These are phyloP conservation scores for Acrocyrtus sp. DNA, from an alignment of 2,888 invertebrate species.

Conservation along the genomic window DNA sequence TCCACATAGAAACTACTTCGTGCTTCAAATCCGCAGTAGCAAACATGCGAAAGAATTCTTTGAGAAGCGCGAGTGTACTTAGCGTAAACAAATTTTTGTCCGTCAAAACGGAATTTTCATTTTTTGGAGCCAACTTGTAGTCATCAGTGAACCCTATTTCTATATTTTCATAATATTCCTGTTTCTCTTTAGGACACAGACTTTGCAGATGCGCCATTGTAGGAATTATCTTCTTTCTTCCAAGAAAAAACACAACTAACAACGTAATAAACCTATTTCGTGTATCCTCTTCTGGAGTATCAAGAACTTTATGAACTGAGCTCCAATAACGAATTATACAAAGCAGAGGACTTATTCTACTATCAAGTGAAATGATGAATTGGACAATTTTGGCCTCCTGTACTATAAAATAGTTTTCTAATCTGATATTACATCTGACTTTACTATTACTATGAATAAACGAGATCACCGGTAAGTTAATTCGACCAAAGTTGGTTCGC, in stretches of 20 bases:
- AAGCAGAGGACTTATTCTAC: slow-evolving; percentile 20
- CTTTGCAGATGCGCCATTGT: slow-evolving; percentile 26
- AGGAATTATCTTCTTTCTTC: slow-evolving; percentile 36
- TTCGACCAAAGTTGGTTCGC: slow-evolving; percentile 17
- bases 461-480: slow-evolving; percentile 29
- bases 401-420: slow-evolving; percentile 40
- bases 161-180: slow-evolving; percentile 25
- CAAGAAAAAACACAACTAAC: slow-evolving; percentile 30
- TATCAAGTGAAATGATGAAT: slow-evolving; percentile 36
- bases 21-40: slow-evolving; percentile 16
- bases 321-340: slow-evolving; percentile 27
- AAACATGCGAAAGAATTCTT: slow-evolving; percentile 37
- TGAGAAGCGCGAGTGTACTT: slow-evolving; percentile 26
- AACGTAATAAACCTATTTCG: slow-evolving; percentile 37
- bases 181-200: slow-evolving; percentile 26
- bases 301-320: slow-evolving; percentile 36
- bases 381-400: slow-evolving; percentile 43
- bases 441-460: slow-evolving; percentile 39
- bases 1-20: slow-evolving; percentile 31
- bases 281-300: slow-evolving; percentile 39
- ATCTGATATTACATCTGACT: slow-evolving; percentile 31
- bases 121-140: slow-evolving; percentile 17
- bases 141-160: slow-evolving; percentile 38
- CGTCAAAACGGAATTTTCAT: slow-evolving; percentile 25
- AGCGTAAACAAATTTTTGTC: slow-evolving; percentile 28